These are phyloP conservation scores for Nestor notabilis DNA, from an alignment of 2,113 vertebrate genomes.

Conservation along the genomic window DNA sequence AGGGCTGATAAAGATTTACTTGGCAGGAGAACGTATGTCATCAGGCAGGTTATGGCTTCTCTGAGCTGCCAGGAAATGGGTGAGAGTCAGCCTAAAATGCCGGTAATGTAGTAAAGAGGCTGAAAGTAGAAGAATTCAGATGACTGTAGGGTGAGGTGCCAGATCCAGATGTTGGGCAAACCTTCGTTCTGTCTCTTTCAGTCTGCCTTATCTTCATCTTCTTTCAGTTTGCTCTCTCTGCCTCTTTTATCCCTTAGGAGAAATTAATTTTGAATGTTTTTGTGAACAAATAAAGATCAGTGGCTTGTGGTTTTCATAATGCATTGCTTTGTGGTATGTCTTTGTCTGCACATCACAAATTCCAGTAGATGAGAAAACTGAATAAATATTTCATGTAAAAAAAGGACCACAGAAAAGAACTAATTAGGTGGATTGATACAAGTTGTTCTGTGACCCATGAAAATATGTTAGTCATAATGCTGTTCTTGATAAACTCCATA, in stretches of 20 bases:
- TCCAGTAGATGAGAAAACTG: conserved; percentile 30
- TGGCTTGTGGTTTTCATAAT: conserved; percentile 12
- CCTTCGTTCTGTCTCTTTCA: neutral
- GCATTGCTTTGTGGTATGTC: neutral
- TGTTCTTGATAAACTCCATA: conserved; percentile 14
- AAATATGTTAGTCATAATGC: neutral
- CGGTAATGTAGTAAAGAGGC: neutral
- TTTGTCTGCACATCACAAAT: conserved; percentile 44
- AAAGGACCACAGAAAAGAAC: neutral
- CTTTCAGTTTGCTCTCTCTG: neutral
- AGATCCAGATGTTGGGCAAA: neutral
- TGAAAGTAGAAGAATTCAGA: neutral
- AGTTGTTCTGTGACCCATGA: conserved; percentile 34
- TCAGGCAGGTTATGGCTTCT: neutral
- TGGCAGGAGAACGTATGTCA: neutral
- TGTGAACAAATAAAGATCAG: conserved; percentile 34
- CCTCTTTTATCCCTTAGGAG: neutral
- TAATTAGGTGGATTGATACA: conserved; percentile 39
- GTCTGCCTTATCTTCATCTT: conserved; percentile 15
- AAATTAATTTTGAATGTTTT: conserved; percentile 26
- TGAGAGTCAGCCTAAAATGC: neutral
- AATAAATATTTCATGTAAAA: neutral
- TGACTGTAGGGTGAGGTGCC: neutral
- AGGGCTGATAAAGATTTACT: neutral
- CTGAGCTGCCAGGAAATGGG: neutral